These are phyloP conservation scores for Platerodrilus igneus DNA, from an alignment of 2,888 invertebrate genomes.

Conservation along the genomic window DNA sequence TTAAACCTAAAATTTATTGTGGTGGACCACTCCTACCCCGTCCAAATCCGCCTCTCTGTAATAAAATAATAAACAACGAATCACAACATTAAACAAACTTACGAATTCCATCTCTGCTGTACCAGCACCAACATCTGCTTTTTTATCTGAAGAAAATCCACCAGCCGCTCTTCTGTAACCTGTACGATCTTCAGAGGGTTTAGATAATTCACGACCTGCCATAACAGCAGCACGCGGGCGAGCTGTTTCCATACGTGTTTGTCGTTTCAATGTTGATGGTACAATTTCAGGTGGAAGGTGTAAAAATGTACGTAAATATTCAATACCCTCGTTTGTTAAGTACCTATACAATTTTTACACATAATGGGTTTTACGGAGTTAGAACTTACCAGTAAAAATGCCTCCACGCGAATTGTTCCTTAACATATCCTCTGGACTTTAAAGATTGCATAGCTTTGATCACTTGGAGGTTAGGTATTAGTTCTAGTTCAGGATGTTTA, in stretches of 20 bases:
- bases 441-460: conserved; percentile 97
- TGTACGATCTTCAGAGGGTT: conserved; percentile 77
- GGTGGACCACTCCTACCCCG: conserved; percentile 58
- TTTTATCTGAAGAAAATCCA: conserved; percentile 69
- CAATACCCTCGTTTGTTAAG: conserved; percentile 97
- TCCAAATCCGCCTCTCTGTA: conserved; percentile 76
- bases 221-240: conserved; percentile 70
- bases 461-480: conserved; percentile 95
- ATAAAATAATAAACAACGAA: conserved; percentile 31
- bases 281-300: conserved; percentile 99
- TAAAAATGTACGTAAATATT: conserved; percentile 89
- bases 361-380: conserved; percentile 6
- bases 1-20: conserved; percentile 54
- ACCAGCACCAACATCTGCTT: conserved; percentile 95
- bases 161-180: conserved; percentile 78
- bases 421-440: conserved; percentile 95
- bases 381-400: conserved; percentile 90
- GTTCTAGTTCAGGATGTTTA: conserved; percentile 94
- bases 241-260: conserved; percentile 78
- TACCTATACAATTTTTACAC: conserved; percentile 53
- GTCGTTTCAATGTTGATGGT: conserved; percentile 93
- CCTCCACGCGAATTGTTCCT: conserved; percentile 99
- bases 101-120: conserved; percentile 87
- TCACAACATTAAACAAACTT: conserved; percentile 38
- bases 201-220: conserved; percentile 62